Evolutionary conservation across 2,113 vertebrate species (phyloP), one percentile per base, ranked within the genome.

Genomic region (Eira barbara): DNA sequence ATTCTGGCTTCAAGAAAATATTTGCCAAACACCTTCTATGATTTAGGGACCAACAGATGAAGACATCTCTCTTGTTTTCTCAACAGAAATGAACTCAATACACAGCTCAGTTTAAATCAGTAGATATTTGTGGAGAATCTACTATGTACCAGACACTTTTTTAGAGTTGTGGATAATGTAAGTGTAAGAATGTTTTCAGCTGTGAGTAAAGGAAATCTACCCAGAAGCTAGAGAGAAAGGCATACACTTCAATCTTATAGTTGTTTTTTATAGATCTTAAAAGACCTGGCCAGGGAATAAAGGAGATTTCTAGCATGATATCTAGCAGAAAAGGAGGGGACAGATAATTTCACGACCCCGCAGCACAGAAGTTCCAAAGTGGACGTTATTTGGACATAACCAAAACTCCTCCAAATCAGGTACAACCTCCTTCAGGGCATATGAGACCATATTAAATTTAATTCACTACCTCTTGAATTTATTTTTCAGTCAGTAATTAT

Each of bases 161-260:
- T 42, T 55, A 59, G 83, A 71, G 67, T 49, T 79, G 73, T n/a
- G 47, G 79, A n/a, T 7, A 61, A 29, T 74, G 3, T 55, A 78
- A 71, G 12, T 57, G 2, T 47, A 76, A 81, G n/a, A 88, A 57
- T 29, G 8, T 27, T 91, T 81, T 85, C 34, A 67, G 21, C 31
- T 45, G 4, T 6, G 27, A 97, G 49, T 36, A 74, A 91, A 99
- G 96, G 99, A 99, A 98, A 99, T 99, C 42, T 99, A 99, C 95
- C 99, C 99, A 36, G 99, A 99, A 89, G 99, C 99, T 95, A 98
- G 99, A 82, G 99, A 99, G 98, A 99, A 99, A 96, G 99, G 99
- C 76, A 99, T 99, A 0, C 99, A 99, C 97, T 99, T 99, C 96
- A 99, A 99, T 87, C 99, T 99, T 82, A 99, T 99, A 36, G 99